phyloP scores from a whole-genome alignment of 2,113 vertebrate species.

The Abramis brama region DNA sequence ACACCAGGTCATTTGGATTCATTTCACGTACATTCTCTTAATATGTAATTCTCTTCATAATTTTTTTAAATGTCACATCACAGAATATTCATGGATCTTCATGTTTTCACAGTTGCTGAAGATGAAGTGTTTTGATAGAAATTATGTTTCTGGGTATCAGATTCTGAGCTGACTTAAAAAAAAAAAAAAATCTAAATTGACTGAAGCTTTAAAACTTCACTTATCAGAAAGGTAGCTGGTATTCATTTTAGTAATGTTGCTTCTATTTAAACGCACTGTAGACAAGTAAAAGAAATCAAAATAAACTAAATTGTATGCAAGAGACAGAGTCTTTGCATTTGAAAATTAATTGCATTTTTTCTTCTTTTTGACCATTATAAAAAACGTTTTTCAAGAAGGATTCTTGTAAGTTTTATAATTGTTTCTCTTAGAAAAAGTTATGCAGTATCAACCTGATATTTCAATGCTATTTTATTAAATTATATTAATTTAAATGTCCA shows the following conservation, averaged over 20 bases:
- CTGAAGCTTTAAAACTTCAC: not conserved
- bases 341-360: not conserved
- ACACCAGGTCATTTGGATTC: not conserved
- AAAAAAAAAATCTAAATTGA: not conserved
- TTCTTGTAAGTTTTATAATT: not conserved
- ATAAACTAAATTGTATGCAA: not conserved
- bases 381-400: not conserved
- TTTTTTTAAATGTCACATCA: conserved; percentile 12
- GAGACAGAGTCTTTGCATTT: not conserved
- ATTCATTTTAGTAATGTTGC: not conserved
- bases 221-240: not conserved
- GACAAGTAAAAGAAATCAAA: not conserved
- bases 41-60: conserved; percentile 1
- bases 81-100: not conserved
- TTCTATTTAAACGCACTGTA: not conserved
- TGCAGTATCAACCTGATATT: not conserved
- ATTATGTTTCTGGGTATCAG: not conserved
- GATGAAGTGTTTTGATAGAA: not conserved
- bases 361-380: not conserved
- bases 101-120: not conserved
- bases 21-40: conserved; percentile 13
- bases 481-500: not conserved
- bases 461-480: not conserved
- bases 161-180: too few relatives aligned
- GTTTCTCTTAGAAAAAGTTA: not conserved